Percentiles rank a stretch among this genome's conserved stretches.
Evolutionary conservation across 2,888 invertebrate genomes (phyloP).

Genomic region (Noctuana brunneofusca): DNA sequence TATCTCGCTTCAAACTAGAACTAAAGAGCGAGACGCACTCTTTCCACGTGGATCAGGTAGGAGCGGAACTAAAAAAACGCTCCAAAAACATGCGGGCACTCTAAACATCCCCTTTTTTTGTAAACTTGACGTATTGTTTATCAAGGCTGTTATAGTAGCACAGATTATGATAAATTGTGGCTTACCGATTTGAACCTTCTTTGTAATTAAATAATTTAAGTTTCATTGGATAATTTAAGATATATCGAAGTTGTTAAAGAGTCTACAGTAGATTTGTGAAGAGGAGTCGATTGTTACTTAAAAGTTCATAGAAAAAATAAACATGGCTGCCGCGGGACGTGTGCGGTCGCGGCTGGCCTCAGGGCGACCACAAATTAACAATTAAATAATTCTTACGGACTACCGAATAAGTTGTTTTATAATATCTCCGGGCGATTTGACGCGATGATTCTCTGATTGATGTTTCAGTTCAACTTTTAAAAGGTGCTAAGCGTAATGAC

Average conservation of each 20-base stretch:
- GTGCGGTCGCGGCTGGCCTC: conserved; percentile 56
- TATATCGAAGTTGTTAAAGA: conserved; percentile 20
- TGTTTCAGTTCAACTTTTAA: conserved; percentile 51
- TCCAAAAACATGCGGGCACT: conserved; percentile 69
- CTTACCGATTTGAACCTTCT: conserved; percentile 48
- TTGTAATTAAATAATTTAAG: conserved; percentile 18
- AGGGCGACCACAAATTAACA: conserved; percentile 69
- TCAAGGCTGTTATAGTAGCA: conserved; percentile 69
- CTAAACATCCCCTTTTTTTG: conserved; percentile 80
- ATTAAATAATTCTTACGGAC: conserved; percentile 80
- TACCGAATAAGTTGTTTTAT: conserved; percentile 76
- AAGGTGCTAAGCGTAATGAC: conserved; percentile 52
- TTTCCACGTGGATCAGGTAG: conserved; percentile 77
- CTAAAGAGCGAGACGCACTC: conserved; percentile 57
- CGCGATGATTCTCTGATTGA: conserved; percentile 71
- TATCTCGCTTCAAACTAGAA: conserved; percentile 51
- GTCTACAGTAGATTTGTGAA: conserved; percentile 15
- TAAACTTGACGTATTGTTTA: conserved; percentile 66
- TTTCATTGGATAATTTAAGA: conserved; percentile 26
- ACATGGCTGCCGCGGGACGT: conserved; percentile 41
- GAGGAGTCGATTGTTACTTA: conserved; percentile 33
- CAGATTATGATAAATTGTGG: conserved; percentile 61
- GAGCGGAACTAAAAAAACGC: conserved; percentile 73
- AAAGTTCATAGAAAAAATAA: conserved; percentile 40
- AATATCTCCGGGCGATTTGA: conserved; percentile 74